A percentile compares a stretch with the other conserved stretches of the same genome.
These are phyloP conservation scores for Aldrovandia affinis DNA, from an alignment of 2,797 vertebrate genomes.

Conservation along the genomic window DNA sequence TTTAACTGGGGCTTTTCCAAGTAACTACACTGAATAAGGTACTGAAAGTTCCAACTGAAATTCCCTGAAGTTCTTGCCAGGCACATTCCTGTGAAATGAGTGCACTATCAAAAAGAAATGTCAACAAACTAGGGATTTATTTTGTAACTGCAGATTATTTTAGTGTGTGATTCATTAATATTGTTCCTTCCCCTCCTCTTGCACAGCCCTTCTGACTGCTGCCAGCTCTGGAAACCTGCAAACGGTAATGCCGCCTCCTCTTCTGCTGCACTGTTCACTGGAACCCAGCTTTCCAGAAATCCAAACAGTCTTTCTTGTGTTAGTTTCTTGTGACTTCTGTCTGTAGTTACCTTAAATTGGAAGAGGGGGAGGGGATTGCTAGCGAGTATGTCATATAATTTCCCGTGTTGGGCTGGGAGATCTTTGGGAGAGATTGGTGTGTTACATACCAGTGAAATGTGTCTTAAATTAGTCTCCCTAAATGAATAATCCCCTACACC, in stretches of 20 bases:
- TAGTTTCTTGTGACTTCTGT: not conserved
- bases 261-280: slow-evolving; percentile 26
- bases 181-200: slow-evolving; percentile 33
- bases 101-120: not conserved
- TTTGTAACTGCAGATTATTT: not conserved
- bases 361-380: not conserved
- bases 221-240: slow-evolving; percentile 68
- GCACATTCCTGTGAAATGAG: not conserved
- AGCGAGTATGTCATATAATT: not conserved
- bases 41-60: not conserved
- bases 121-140: not conserved
- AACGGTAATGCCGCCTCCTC: slow-evolving; percentile 56
- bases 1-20: too few relatives aligned
- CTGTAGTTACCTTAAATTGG: not conserved
- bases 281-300: not conserved
- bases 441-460: not conserved
- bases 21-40: too few relatives aligned
- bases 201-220: slow-evolving; percentile 69
- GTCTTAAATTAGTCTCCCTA: slow-evolving; percentile 4
- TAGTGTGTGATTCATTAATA: not conserved
- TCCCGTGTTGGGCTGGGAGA: not conserved
- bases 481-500: not conserved
- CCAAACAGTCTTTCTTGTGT: not conserved
- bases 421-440: not conserved
- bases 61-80: not conserved